A percentile compares a stretch with the other conserved stretches of the same genome.
These are phyloP conservation scores for Laupala kohalensis DNA, from an alignment of 1,140 invertebrate species.

Conservation along the genomic window DNA sequence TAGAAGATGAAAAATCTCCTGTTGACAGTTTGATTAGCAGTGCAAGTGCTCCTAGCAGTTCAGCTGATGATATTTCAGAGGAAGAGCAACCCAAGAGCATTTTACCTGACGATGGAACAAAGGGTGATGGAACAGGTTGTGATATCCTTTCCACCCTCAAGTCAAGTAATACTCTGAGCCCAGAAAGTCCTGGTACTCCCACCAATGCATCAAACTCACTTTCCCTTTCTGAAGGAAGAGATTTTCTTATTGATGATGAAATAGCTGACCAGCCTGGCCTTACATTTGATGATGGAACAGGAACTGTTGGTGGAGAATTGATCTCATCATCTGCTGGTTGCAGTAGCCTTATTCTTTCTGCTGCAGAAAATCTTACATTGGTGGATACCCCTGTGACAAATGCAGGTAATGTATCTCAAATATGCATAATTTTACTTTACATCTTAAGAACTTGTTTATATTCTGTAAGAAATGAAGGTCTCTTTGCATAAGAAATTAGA, in stretches of 20 bases:
- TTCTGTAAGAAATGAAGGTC: too few relatives aligned
- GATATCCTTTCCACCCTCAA: neutral
- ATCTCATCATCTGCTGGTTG: constrained; percentile 6
- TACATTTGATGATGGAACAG: constrained; percentile 43
- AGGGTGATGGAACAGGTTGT: neutral
- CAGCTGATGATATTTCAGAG: neutral
- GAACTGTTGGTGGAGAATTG: neutral
- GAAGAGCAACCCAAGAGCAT: neutral
- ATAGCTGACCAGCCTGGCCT: constrained; percentile 79
- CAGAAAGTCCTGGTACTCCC: constrained; percentile 49
- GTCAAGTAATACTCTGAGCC: neutral
- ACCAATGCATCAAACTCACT: constrained; percentile 63
- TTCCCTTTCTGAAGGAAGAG: constrained; percentile 52
- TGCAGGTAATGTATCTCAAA: constrained; percentile 22
- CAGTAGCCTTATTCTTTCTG: constrained; percentile 6
- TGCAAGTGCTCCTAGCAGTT: constrained; percentile 4
- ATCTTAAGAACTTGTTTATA: too few relatives aligned
- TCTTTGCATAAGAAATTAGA: too few relatives aligned
- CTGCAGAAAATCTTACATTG: constrained; percentile 6
- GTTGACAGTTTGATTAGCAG: constrained; percentile 14
- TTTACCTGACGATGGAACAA: neutral
- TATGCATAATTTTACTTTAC: too few relatives aligned
- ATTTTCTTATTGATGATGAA: constrained; percentile 75
- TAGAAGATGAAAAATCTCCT: constrained; percentile 14
- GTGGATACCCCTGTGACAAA: constrained; percentile 26